A percentile compares a stretch with the other conserved stretches of the same genome.
Conservation (phyloP, 2,797 vertebrate species). For the Pithecia hirsuta region DNA sequence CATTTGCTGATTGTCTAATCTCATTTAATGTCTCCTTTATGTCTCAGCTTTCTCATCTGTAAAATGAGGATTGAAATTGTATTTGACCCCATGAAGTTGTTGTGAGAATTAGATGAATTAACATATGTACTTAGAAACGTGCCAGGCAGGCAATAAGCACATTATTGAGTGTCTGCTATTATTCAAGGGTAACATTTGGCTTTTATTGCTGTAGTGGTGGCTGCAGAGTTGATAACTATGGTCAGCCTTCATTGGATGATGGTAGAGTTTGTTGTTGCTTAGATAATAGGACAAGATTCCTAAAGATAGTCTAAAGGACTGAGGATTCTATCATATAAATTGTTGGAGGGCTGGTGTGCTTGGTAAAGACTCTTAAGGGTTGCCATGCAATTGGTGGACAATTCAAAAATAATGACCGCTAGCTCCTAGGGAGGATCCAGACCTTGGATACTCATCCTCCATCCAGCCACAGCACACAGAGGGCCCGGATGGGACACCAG, state of each 20-base stretch:
- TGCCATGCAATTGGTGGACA: not conserved
- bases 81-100: not conserved
- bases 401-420: not conserved
- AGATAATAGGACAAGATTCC: not conserved
- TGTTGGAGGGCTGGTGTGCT: not conserved
- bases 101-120: not conserved
- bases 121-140: not conserved
- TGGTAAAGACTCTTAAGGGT: not conserved
- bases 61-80: not conserved
- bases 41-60: not conserved
- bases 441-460: not conserved
- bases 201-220: not conserved
- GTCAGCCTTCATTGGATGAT: not conserved
- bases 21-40: not conserved
- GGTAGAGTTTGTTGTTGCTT: not conserved
- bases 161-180: not conserved
- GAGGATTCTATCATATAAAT: not conserved
- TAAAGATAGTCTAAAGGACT: not conserved
- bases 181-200: not conserved
- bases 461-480: not conserved
- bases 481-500: not conserved
- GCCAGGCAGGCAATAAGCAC: not conserved
- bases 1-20: not conserved
- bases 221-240: not conserved
- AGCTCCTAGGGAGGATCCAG: not conserved